These are phyloP conservation scores for Microctonus hyperodae DNA, from an alignment of 2,888 invertebrate species.

Conservation along the genomic window DNA sequence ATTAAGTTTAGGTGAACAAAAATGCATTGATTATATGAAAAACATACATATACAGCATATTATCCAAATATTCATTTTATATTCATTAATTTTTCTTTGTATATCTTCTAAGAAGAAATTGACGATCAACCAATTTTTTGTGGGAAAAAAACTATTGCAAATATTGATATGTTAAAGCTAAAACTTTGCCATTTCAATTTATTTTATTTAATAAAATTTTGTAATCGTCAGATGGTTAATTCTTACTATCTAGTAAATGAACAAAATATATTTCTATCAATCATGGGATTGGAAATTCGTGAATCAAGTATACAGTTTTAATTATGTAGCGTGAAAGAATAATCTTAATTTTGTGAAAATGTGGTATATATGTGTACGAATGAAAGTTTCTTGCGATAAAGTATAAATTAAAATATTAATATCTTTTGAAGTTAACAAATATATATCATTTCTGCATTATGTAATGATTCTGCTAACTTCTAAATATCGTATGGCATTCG, in stretches of 20 bases:
- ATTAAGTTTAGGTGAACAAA: not conserved
- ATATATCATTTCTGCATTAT: not conserved
- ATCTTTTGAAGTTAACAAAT: not conserved
- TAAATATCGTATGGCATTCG: not conserved
- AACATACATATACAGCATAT: not conserved
- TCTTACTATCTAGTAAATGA: not conserved
- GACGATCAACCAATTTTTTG: no score
- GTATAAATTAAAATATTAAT: not conserved
- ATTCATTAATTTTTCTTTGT: conserved; percentile 1
- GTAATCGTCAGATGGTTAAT: no score
- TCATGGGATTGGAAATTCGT: conserved; percentile 16
- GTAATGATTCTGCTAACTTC: not conserved
- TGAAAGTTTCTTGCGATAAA: not conserved
- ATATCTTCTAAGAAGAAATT: not conserved
- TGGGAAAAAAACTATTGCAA: no score
- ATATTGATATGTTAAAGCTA: no score
- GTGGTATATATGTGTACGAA: not conserved
- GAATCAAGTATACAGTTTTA: conserved; percentile 1
- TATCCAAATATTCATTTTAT: conserved; percentile 22
- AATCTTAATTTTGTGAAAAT: not conserved
- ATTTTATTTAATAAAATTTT: no score
- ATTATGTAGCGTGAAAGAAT: not conserved
- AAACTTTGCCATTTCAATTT: no score
- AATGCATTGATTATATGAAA: not conserved
- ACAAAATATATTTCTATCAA: not conserved